phyloP scores from a whole-genome alignment of 2,797 vertebrate species.

The Microctenopoma steveboyesi region DNA sequence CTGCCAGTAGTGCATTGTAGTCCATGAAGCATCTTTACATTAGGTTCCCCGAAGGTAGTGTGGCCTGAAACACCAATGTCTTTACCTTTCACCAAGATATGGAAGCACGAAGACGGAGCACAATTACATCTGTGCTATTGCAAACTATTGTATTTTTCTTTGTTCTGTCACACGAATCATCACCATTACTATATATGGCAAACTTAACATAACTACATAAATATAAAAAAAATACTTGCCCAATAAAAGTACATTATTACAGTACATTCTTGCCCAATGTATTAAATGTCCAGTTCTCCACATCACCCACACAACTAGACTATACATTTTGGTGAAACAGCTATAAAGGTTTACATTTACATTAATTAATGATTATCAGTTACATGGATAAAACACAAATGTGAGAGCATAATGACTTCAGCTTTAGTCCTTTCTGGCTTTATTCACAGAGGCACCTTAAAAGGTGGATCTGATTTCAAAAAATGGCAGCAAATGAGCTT shows the following conservation, averaged over 20 bases:
- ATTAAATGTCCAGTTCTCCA: background rate
- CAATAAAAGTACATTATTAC: background rate
- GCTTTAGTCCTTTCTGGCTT: background rate
- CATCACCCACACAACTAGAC: background rate
- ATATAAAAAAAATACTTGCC: background rate
- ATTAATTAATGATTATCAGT: background rate
- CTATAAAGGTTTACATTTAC: background rate
- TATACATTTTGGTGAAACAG: background rate
- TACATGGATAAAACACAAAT: background rate
- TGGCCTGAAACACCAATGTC: too few species aligned
- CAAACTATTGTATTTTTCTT: too few species aligned
- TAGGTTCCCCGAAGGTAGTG: too few species aligned
- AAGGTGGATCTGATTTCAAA: constrained; percentile 32
- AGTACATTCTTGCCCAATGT: background rate
- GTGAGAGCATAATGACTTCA: background rate
- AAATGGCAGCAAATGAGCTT: constrained; percentile 13
- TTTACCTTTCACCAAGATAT: too few species aligned
- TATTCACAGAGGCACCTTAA: constrained; percentile 5
- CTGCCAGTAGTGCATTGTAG: too few species aligned
- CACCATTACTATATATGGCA: too few species aligned
- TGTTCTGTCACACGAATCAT: too few species aligned
- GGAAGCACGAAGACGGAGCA: too few species aligned
- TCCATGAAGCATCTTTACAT: too few species aligned
- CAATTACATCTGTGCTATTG: too few species aligned
- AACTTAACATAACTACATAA: too few species aligned